Base-by-base conservation (phyloP, 2,888 invertebrate genomes). In the Trichopria drosophilae region DNA sequence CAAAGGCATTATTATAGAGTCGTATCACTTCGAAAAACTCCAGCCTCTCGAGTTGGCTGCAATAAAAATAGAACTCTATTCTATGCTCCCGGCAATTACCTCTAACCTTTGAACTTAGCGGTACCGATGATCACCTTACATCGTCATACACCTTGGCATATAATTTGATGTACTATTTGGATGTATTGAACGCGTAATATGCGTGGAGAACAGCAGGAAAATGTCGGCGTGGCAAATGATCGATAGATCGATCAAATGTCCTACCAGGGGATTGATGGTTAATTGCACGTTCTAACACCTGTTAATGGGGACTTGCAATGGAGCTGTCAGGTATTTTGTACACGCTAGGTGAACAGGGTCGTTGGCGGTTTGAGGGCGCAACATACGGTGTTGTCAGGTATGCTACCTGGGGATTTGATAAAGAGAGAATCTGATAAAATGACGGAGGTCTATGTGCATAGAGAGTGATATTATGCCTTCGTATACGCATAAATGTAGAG, bases 271-370 rank as follows among this genome's bases (percentile, higher is more conserved):
- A 63, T 64, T 64, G 53, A 61, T 53, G 60, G 66, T 67, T 70
- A 70, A 70, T 70, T 70, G 69, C 62, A 57, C 55, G 62, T 61
- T 62, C 61, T 55, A 68, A 66, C 67, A 67, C 68, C 65, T 68
- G 67, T 67, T 69, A 69, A 68, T 69, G 60, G 69, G 55, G 20
- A 61, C 61, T 56, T 62, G 63, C 60, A 63, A 65, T 63, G 63
- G 62, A 58, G 58, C 60, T 66, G 69, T 68, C 67, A 67, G 67
- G 66, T 65, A 66, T 68, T 69, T 68, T 65, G 64, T 63, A 60
- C 55, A 59, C 58, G 58, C 57, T 60, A 65, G 63, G 65, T 68
- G 69, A 71, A 63, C 66, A 63, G 61, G 60, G 57, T 64, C 56
- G 64, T 47, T 49, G 57, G 35, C 48, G 35, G 48, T 55, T 49